These are phyloP conservation scores for Odontomyia ornata DNA, from an alignment of 2,888 invertebrate species.

Conservation along the genomic window DNA sequence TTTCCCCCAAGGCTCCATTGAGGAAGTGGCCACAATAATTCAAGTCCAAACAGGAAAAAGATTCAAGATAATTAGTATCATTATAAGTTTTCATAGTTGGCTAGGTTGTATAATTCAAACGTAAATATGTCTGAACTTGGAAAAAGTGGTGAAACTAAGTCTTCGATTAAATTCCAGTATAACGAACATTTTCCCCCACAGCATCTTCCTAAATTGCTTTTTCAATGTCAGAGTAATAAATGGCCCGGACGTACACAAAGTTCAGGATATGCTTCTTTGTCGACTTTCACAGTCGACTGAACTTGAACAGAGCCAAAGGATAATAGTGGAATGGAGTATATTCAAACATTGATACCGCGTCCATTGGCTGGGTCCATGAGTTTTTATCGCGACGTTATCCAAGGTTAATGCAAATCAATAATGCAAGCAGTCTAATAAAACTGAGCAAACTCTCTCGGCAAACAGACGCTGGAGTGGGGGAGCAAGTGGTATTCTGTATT, in stretches of 20 bases:
- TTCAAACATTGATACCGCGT: not conserved
- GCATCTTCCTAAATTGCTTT: not conserved
- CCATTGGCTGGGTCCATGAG: not conserved
- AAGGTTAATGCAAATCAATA: conserved; percentile 31
- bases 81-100: too few relatives aligned
- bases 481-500: too few relatives aligned
- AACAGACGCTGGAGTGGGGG: not conserved
- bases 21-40: too few relatives aligned
- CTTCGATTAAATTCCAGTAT: too few relatives aligned
- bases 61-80: too few relatives aligned
- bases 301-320: not conserved
- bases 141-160: too few relatives aligned
- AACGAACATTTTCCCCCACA: not conserved
- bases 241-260: conserved; percentile 9
- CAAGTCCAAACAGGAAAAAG: too few relatives aligned
- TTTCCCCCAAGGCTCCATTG: too few relatives aligned
- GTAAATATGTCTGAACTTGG: too few relatives aligned
- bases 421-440: conserved; percentile 14
- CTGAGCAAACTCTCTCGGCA: not conserved
- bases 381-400: conserved; percentile 12
- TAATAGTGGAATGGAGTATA: not conserved
- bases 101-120: too few relatives aligned
- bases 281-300: conserved; percentile 28
- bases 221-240: conserved; percentile 2
- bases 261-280: conserved; percentile 25